A percentile compares a stretch with the other conserved stretches of the same genome.
Evolutionary conservation across 2,113 vertebrate genomes (phyloP).

Genomic region (Aspidoscelis tigris): DNA sequence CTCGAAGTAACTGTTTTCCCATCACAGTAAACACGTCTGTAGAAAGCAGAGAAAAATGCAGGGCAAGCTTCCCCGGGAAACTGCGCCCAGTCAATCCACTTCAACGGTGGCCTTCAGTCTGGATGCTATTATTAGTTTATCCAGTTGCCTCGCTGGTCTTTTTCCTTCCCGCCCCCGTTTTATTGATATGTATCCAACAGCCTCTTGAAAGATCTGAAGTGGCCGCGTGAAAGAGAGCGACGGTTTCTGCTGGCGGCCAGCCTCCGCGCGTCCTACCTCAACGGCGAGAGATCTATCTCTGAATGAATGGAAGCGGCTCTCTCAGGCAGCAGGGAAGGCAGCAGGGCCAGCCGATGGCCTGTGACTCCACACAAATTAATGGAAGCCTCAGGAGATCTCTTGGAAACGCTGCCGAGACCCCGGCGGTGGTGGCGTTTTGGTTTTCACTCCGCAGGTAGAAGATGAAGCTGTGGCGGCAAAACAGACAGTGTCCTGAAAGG

Average conservation of each 20-base stretch:
- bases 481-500: too few species aligned
- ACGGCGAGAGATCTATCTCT: slow-evolving; percentile 24
- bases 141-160: slow-evolving; percentile 46
- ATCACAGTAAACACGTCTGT: slow-evolving; percentile 84
- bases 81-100: slow-evolving; percentile 64
- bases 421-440: too few species aligned
- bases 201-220: slow-evolving; percentile 44
- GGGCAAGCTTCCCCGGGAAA: slow-evolving; percentile 70
- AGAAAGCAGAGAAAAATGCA: slow-evolving; percentile 77
- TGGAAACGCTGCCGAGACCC: too few species aligned
- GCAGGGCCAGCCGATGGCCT: background rate
- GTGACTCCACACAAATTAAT: background rate
- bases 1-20: slow-evolving; percentile 85
- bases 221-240: background rate
- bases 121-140: slow-evolving; percentile 35
- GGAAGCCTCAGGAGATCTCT: background rate
- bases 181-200: background rate
- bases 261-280: background rate
- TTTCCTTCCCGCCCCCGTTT: background rate
- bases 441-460: too few species aligned
- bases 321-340: background rate
- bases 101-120: slow-evolving; percentile 59
- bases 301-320: background rate
- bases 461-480: too few species aligned
- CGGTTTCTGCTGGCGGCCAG: background rate